phyloP scores from a whole-genome alignment of 2,797 vertebrate genomes.

The Phylloscopus collybita region DNA sequence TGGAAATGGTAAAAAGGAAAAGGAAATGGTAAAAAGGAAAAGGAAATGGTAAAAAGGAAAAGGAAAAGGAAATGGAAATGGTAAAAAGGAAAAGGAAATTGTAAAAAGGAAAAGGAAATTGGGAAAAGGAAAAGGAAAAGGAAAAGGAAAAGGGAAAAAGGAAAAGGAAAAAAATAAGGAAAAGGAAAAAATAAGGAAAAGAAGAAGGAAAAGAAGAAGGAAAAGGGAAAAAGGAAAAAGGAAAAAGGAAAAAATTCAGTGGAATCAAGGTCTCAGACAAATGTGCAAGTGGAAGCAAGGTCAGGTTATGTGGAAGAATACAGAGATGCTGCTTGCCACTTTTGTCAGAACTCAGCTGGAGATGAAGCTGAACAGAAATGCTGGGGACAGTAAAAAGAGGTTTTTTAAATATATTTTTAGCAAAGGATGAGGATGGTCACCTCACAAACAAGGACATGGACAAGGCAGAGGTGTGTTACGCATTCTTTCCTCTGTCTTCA shows the following conservation, averaged over 20 bases:
- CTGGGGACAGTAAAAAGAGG: rapidly evolving
- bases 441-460: neutral
- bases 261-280: neutral
- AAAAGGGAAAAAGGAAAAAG: no score
- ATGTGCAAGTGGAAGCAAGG: neutral
- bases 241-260: neutral
- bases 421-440: neutral
- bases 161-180: no score
- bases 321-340: neutral
- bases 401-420: neutral
- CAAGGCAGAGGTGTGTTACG: rapidly evolving
- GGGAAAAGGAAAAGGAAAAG: neutral
- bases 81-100: no score
- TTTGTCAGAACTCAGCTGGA: neutral
- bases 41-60: no score
- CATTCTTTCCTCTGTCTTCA: neutral
- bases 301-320: neutral
- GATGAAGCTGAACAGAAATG: neutral
- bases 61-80: no score
- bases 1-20: no score
- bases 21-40: neutral
- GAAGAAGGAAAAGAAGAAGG: no score
- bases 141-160: neutral
- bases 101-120: neutral
- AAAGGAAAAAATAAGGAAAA: no score